A percentile compares a stretch with the other conserved stretches of the same genome.
Conservation (phyloP, 2,888 invertebrate genomes). For the Ceraclea dissimilis region DNA sequence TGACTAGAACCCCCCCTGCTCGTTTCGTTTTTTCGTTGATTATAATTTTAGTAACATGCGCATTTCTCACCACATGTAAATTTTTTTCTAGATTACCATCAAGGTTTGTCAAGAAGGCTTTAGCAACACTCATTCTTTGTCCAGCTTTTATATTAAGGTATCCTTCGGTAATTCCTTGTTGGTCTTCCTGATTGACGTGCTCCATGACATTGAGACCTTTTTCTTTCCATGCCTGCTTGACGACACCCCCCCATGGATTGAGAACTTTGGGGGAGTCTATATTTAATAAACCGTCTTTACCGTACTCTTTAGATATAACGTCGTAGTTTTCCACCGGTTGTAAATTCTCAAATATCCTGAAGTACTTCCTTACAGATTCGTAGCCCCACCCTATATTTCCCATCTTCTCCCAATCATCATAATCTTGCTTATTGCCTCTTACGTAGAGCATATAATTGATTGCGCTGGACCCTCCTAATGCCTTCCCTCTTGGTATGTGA, state of each 20-base stretch:
- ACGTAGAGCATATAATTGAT: constrained; percentile 57
- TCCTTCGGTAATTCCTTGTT: constrained; percentile 42
- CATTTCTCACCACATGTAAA: constrained; percentile 41
- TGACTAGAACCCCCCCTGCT: constrained; percentile 39
- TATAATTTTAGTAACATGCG: constrained; percentile 42
- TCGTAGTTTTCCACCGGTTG: constrained; percentile 27
- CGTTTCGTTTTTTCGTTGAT: constrained; percentile 39
- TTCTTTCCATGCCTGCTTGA: constrained; percentile 38
- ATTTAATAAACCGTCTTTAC: constrained; percentile 37
- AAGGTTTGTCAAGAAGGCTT: constrained; percentile 40
- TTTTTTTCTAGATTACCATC: constrained; percentile 26
- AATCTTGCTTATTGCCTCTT: constrained; percentile 49
- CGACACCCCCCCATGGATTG: constrained; percentile 30
- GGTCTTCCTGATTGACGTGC: constrained; percentile 40
- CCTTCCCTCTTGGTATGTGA: constrained; percentile 57
- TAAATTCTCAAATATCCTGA: constrained; percentile 46
- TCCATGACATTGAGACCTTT: constrained; percentile 35
- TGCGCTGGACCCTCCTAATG: constrained; percentile 53
- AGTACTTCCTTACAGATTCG: constrained; percentile 39
- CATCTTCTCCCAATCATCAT: constrained; percentile 45
- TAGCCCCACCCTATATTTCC: constrained; percentile 53
- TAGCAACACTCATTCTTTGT: constrained; percentile 43
- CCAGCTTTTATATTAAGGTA: constrained; percentile 45
- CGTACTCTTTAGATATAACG: constrained; percentile 33
- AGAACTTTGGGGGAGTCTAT: constrained; percentile 32